A percentile compares a stretch with the other conserved stretches of the same genome.
phyloP scores from a whole-genome alignment of 1,140 invertebrate genomes.

The Steinernema khuongi region DNA sequence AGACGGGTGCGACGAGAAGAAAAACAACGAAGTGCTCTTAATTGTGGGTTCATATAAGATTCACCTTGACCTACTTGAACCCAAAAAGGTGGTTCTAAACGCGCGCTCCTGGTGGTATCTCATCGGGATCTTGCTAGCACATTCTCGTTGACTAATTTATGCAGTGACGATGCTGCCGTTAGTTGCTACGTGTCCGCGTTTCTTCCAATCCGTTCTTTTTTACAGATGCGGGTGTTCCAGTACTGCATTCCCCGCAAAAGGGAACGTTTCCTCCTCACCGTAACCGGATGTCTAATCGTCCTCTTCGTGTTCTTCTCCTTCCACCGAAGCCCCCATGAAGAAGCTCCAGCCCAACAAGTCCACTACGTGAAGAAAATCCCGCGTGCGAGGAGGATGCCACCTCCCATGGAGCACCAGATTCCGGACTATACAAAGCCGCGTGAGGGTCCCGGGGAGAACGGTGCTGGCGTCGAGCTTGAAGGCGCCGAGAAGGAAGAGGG shows the following conservation, averaged over 20 bases:
- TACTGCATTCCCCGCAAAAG: not conserved
- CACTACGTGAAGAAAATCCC: not conserved
- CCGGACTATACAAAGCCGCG: not conserved
- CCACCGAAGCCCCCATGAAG: not conserved
- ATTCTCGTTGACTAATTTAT: no score
- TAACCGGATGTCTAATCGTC: not conserved
- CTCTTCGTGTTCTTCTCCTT: not conserved
- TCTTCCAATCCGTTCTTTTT: not conserved
- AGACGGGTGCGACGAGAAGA: not conserved
- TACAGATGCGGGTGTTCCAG: not conserved
- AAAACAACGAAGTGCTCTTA: not conserved
- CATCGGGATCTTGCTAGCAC: no score
- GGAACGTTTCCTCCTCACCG: not conserved
- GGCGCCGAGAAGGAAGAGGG: conserved; percentile 30
- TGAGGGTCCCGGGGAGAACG: conserved; percentile 36
- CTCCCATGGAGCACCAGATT: not conserved
- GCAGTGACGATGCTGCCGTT: not conserved
- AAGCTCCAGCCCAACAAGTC: not conserved
- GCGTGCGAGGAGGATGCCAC: not conserved
- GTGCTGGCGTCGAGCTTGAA: conserved; percentile 21
- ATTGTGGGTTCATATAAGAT: not conserved
- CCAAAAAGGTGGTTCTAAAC: no score
- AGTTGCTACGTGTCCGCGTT: not conserved
- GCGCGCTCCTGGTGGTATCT: no score
- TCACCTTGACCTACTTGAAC: not conserved